These are phyloP conservation scores for Scaeva pyrastri DNA, from an alignment of 2,888 invertebrate species.

Conservation along the genomic window DNA sequence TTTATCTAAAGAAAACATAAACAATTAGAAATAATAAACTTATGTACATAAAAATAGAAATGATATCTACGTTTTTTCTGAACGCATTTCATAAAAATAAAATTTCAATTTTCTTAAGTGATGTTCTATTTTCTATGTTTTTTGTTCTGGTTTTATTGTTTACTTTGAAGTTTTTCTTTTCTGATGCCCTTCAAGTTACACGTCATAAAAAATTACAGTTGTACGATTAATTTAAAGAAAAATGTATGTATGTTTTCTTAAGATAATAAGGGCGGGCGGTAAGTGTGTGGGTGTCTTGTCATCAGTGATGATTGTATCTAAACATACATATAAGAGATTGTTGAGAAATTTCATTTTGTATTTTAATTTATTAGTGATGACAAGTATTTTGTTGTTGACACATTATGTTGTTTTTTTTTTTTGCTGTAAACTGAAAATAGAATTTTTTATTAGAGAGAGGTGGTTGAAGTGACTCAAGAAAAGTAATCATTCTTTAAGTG, in stretches of 20 bases:
- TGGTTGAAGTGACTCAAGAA: neutral
- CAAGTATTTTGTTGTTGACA: conserved; percentile 6
- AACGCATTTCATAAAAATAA: neutral
- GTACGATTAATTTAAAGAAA: neutral
- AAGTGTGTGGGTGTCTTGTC: neutral
- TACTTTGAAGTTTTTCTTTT: conserved; percentile 19
- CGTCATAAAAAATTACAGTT: conserved; percentile 9
- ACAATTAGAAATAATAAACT: neutral
- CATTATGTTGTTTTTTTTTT: neutral
- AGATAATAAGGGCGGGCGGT: neutral
- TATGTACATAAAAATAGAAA: conserved; percentile 62
- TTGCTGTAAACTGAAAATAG: neutral
- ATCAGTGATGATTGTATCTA: neutral
- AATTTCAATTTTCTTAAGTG: conserved; percentile 21
- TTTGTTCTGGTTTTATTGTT: conserved; percentile 16
- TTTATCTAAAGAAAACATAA: conserved; percentile 14
- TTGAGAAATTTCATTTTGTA: neutral
- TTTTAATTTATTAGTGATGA: conserved; percentile 13
- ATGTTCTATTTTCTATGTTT: conserved; percentile 3
- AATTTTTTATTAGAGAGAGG: neutral
- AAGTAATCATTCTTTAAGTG: neutral
- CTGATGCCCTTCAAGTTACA: conserved; percentile 12
- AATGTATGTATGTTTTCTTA: neutral
- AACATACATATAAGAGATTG: neutral
- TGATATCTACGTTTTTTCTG: neutral